Conservation (phyloP, 2,113 vertebrate species). For the Oxyura jamaicensis region DNA sequence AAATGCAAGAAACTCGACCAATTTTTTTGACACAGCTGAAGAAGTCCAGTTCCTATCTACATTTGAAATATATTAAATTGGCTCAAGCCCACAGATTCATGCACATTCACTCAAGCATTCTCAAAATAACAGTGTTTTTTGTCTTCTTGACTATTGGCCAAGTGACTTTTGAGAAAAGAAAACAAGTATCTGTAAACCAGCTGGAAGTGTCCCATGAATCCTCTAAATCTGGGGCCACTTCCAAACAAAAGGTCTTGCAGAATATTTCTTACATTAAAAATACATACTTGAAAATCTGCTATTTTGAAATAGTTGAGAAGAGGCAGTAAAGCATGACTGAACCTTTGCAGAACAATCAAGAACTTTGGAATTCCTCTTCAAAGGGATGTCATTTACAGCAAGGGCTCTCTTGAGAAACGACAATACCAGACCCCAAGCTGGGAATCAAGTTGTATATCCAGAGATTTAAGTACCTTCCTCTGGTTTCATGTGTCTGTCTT, state of each 20-base stretch:
- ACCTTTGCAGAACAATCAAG: neutral
- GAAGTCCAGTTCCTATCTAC: neutral
- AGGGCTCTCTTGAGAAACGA: neutral
- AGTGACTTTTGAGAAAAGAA: neutral
- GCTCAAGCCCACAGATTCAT: neutral
- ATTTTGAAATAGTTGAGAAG: neutral
- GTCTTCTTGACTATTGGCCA: neutral
- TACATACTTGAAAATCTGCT: neutral
- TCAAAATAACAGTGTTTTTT: neutral
- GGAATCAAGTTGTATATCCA: neutral
- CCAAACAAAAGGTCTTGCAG: neutral
- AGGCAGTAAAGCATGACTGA: neutral
- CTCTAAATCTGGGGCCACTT: neutral
- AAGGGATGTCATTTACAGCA: neutral
- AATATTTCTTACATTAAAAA: neutral
- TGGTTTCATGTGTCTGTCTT: neutral
- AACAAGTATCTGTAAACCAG: neutral
- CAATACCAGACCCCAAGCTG: neutral
- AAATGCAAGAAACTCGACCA: neutral
- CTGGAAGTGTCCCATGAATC: neutral
- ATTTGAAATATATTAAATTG: neutral
- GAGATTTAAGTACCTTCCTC: neutral
- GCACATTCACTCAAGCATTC: neutral
- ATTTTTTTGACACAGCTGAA: neutral
- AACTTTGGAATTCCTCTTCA: neutral